Conservation (phyloP, 64 coral and sea anemone genomes). For the Montipora foliosa region DNA sequence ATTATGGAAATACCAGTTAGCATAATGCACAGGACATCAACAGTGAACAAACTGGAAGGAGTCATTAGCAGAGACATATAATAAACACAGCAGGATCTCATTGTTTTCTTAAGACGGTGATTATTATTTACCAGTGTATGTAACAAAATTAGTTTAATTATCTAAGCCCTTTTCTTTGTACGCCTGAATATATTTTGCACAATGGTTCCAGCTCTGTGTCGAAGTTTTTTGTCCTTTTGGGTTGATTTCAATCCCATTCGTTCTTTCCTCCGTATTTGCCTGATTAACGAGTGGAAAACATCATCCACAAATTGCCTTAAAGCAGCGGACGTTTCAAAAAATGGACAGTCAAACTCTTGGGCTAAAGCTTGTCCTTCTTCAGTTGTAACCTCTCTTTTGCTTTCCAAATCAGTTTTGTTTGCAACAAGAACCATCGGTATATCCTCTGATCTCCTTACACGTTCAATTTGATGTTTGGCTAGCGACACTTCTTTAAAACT, state of each 20-base stretch:
- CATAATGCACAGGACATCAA: too few species aligned
- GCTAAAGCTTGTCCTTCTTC: constrained; percentile 84
- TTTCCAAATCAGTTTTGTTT: constrained; percentile 84
- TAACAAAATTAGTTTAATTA: background rate
- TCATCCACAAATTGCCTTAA: constrained; percentile 82
- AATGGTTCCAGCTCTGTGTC: constrained; percentile 28
- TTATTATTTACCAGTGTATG: background rate
- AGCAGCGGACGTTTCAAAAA: constrained; percentile 85
- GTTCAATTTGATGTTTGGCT: constrained; percentile 77
- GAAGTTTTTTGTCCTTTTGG: constrained; percentile 33
- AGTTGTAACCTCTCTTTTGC: constrained; percentile 78
- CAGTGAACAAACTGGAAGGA: too few species aligned
- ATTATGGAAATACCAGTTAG: too few species aligned
- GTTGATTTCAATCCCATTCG: constrained; percentile 37
- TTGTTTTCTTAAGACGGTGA: background rate
- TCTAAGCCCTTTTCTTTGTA: constrained; percentile 18
- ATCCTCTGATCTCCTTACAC: constrained; percentile 74
- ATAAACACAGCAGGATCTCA: too few species aligned
- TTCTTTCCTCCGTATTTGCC: constrained; percentile 80
- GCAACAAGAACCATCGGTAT: constrained; percentile 81
- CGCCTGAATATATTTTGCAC: constrained; percentile 42
- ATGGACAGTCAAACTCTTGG: constrained; percentile 76
- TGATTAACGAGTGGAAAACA: constrained; percentile 69
- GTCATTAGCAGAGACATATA: too few species aligned
- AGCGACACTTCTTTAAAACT: constrained; percentile 74